Conservation (phyloP, 2,888 invertebrate species). For the Stenurella melanura region DNA sequence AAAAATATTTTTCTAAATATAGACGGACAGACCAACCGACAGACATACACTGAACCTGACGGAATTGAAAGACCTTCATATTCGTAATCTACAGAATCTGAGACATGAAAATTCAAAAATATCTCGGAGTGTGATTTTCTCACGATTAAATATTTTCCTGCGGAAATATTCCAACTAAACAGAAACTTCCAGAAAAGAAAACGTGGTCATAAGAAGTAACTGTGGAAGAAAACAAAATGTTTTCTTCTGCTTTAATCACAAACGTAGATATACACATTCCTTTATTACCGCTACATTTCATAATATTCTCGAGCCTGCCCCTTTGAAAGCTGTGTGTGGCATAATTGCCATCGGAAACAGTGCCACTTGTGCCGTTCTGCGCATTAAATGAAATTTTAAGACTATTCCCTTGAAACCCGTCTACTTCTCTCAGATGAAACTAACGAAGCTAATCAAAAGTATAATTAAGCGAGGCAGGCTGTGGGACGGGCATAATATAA, state of each 20-base stretch:
- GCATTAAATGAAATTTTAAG: background rate
- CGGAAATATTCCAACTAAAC: too few species aligned
- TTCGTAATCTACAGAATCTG: too few species aligned
- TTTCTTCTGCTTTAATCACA: background rate
- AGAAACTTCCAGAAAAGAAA: too few species aligned
- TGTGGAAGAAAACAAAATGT: background rate
- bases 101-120: too few species aligned
- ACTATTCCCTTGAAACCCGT: conserved; percentile 9
- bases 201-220: too few species aligned
- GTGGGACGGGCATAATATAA: background rate
- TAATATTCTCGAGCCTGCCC: background rate
- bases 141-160: too few species aligned
- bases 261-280: background rate
- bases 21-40: too few species aligned
- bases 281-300: background rate
- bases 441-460: conserved; percentile 27
- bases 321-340: background rate
- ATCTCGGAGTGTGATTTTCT: too few species aligned
- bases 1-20: too few species aligned
- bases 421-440: background rate
- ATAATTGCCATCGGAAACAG: conserved; percentile 22
- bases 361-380: conserved; percentile 21
- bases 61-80: too few species aligned
- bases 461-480: conserved; percentile 15
- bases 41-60: too few species aligned